Evolutionary conservation across 1,140 invertebrate species (phyloP).

Genomic region (Neodiprion lecontei): DNA sequence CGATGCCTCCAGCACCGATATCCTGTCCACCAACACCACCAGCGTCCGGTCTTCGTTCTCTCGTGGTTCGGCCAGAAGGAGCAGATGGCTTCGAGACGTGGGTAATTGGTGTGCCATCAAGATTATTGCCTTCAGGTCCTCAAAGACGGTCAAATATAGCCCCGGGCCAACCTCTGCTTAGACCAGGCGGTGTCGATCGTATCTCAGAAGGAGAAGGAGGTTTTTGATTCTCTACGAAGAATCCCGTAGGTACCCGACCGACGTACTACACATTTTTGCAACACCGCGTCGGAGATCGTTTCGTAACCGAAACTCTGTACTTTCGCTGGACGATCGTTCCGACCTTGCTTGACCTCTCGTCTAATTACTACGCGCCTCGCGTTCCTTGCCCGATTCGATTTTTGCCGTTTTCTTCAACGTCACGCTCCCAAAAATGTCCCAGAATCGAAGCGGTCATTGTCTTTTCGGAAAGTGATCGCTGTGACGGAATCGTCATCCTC

Average conservation of each 20-base stretch:
- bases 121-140: slow-evolving; percentile 7
- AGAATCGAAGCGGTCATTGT: no score
- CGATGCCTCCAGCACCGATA: not conserved
- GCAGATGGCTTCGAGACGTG: slow-evolving; percentile 4
- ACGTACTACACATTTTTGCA: not conserved
- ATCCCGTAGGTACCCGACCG: no score
- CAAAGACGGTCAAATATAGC: slow-evolving; percentile 7
- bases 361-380: no score
- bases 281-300: no score
- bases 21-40: not conserved
- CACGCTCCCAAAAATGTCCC: no score
- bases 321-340: no score
- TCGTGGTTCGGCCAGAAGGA: slow-evolving; percentile 6
- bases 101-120: slow-evolving; percentile 7
- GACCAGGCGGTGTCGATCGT: not conserved
- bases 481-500: no score
- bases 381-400: no score
- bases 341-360: no score
- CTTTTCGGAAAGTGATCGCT: no score
- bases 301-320: no score
- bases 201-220: not conserved
- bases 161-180: not conserved
- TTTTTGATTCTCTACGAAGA: not conserved
- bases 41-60: not conserved
- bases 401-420: no score